Conservation (phyloP, 2,113 vertebrate genomes). For the Istiophorus platypterus region DNA sequence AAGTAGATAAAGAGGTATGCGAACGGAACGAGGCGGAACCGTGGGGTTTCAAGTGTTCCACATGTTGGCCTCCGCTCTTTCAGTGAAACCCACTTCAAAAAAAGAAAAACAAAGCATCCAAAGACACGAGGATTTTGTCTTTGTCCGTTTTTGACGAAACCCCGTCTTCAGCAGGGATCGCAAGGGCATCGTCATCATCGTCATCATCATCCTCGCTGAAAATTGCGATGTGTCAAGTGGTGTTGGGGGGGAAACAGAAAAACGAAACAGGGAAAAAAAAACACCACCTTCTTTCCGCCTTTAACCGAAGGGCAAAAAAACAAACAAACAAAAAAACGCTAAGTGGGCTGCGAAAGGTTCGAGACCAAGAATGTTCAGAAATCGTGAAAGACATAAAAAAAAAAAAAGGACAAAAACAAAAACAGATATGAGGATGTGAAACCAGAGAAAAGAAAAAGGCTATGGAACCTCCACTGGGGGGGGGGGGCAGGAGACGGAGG, state of each 20-base stretch:
- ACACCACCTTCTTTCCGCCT: not conserved
- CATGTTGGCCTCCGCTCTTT: constrained; percentile 36
- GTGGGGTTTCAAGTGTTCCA: constrained; percentile 62
- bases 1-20: constrained; percentile 64
- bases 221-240: not conserved
- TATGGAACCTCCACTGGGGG: constrained; percentile 57
- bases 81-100: constrained; percentile 47
- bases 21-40: constrained; percentile 37
- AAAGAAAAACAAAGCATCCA: too few species aligned
- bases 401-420: too few species aligned
- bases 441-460: constrained; percentile 33
- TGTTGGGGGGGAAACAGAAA: too few species aligned
- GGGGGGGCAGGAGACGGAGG: constrained; percentile 37
- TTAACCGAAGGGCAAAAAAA: not conserved
- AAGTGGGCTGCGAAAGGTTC: constrained; percentile 31
- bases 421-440: constrained; percentile 7
- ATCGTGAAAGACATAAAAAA: constrained; percentile 27
- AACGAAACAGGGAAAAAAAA: too few species aligned
- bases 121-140: not conserved
- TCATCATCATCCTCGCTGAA: not conserved
- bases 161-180: not conserved
- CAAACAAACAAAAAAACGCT: too few species aligned
- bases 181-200: not conserved
- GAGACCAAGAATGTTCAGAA: constrained; percentile 38
- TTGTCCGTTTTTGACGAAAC: not conserved